phyloP scores from a whole-genome alignment of 2,797 vertebrate species.

The Sebastes itinus region DNA sequence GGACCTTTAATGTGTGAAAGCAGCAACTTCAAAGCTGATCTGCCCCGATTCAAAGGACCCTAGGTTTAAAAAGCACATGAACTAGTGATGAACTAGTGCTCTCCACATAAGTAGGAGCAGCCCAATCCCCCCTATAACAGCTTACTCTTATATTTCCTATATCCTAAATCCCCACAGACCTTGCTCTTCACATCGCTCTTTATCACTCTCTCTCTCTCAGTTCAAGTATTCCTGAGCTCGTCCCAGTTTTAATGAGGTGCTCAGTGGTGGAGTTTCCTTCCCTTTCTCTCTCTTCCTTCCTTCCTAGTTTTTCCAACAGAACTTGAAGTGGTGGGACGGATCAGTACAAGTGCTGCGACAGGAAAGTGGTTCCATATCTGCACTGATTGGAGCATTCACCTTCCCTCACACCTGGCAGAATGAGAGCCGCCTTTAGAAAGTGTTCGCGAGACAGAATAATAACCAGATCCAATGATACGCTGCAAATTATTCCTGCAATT shows the following conservation, averaged over 20 bases:
- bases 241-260: constrained; percentile 26
- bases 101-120: background rate
- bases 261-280: constrained; percentile 2
- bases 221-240: constrained; percentile 22
- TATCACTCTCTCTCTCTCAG: constrained; percentile 15
- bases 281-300: background rate
- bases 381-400: constrained; percentile 6
- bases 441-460: constrained; percentile 19
- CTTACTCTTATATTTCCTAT: constrained; percentile 36
- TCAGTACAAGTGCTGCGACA: constrained; percentile 12
- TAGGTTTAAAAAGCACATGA: background rate
- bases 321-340: background rate
- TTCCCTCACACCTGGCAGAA: constrained; percentile 15
- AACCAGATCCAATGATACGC: constrained; percentile 20
- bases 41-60: background rate
- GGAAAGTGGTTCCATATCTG: background rate
- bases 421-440: background rate
- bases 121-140: constrained; percentile 18
- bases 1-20: background rate
- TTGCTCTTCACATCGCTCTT: constrained; percentile 28
- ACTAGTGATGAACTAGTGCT: constrained; percentile 9
- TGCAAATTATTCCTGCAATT: constrained; percentile 8
- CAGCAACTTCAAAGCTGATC: background rate
- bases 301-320: background rate
- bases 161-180: constrained; percentile 34